Base-by-base conservation (phyloP, 2,888 invertebrate species). In the Aspidiotus rigidus region DNA sequence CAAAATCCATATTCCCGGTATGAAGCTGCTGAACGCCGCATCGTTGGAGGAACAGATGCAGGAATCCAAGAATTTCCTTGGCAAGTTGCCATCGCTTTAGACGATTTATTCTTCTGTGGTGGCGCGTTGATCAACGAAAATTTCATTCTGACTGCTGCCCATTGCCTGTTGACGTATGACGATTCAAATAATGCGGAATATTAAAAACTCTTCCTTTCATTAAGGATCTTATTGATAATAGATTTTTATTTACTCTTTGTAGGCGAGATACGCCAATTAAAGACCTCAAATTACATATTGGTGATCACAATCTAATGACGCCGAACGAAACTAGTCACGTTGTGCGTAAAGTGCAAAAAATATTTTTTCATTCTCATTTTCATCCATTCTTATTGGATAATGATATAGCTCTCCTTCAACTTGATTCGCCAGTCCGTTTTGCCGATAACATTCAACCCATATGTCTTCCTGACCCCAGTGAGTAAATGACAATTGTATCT, bases 61-160 rank as follows among this genome's bases (percentile, higher is more conserved):
- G 73, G 74, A 39, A 62, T 75, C 1, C 73, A 75, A 57, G 78
- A 78, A 72, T 77, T 78, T 69, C 78, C 78, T 1, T 78, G 78
- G 78, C 76, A 76, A 62, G 77, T 76, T 7, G 77, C 77, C 55
- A 76, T 79, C 64, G 76, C 76, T 16, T 73, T 77, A 67, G 73
- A 74, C 28, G 75, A 76, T n/a, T 74, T 76, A 61, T 78, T 78
- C 73, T 77, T 78, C 72, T 79, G 79, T 72, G 78, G 78, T 2
- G 79, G 77, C 15, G 77, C 77, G 6, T 75, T 78, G 15, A 75
- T 79, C 64, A 75, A 75, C 44, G 75, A 76, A 49, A 72, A 74
- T 6, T 75, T 74, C 39, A 76, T 79, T 42, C 72, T 79, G 7
- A 78, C 79, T 7, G 79, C 78, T n/a, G 77, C 78, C 7, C 78